Evolutionary conservation across 2,888 invertebrate genomes (phyloP).

Genomic region (Lithophane semibrunnea): DNA sequence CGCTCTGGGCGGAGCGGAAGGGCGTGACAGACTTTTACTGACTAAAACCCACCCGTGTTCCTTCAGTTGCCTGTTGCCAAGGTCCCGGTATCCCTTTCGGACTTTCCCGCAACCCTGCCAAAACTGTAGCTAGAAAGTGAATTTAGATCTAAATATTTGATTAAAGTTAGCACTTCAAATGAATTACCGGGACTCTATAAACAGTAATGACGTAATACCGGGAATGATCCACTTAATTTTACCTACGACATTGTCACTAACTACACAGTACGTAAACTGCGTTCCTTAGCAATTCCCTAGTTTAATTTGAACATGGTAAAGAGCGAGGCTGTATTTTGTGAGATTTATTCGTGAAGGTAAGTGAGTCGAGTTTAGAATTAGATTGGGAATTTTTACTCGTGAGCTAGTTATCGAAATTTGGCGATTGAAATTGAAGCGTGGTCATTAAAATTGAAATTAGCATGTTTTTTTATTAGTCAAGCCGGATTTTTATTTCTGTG

Average conservation of each 20-base stretch:
- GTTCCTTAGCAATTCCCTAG: constrained; percentile 37
- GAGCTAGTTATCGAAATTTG: neutral
- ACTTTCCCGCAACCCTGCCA: too few species aligned
- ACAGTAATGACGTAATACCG: constrained; percentile 38
- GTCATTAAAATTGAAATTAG: neutral
- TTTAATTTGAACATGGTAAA: constrained; percentile 46
- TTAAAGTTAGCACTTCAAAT: constrained; percentile 30
- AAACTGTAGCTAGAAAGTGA: neutral
- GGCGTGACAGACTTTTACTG: too few species aligned
- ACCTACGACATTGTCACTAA: constrained; percentile 23
- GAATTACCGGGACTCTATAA: constrained; percentile 45
- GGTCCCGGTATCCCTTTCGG: too few species aligned
- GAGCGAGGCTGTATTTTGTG: constrained; percentile 31
- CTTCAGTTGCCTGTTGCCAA: too few species aligned
- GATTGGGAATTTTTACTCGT: constrained; percentile 10
- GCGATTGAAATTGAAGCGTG: constrained; percentile 3
- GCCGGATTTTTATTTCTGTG: too few species aligned
- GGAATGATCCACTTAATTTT: constrained; percentile 35
- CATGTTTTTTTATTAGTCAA: neutral
- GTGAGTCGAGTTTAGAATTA: constrained; percentile 10
- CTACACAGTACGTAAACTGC: constrained; percentile 32
- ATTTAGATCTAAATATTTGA: constrained; percentile 21
- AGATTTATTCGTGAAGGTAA: constrained; percentile 33
- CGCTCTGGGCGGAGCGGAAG: too few species aligned
- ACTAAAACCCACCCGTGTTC: too few species aligned